A percentile compares a stretch with the other conserved stretches of the same genome.
Evolutionary conservation across 2,797 vertebrate species (phyloP).

Genomic region (Clarias platycephalus): DNA sequence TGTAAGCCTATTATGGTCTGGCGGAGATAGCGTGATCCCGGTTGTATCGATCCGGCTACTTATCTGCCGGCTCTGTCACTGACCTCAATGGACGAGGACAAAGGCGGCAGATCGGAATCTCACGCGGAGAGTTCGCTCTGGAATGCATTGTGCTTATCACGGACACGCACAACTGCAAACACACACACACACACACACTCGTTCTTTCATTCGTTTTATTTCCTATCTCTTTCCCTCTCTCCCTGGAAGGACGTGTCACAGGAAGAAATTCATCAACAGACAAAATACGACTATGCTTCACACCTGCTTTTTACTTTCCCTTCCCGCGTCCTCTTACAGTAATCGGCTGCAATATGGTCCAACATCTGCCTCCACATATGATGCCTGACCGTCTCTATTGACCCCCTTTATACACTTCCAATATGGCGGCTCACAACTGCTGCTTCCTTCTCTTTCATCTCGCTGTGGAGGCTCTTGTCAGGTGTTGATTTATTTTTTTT

Average conservation of each 20-base stretch:
- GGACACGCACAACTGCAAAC: slow-evolving; percentile 16
- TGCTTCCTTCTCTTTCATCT: slow-evolving; percentile 47
- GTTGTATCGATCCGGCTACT: slow-evolving; percentile 40
- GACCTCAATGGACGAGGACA: slow-evolving; percentile 36
- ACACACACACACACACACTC: slow-evolving; percentile 33
- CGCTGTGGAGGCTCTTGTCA: background rate
- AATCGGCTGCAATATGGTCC: slow-evolving; percentile 90
- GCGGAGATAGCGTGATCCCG: slow-evolving; percentile 28
- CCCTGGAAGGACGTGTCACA: slow-evolving; percentile 29
- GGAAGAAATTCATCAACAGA: slow-evolving; percentile 35
- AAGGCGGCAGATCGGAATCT: slow-evolving; percentile 38
- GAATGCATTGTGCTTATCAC: slow-evolving; percentile 33
- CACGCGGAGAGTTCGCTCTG: slow-evolving; percentile 19
- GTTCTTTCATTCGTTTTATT: background rate
- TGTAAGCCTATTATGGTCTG: slow-evolving; percentile 42
- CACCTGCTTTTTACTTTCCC: slow-evolving; percentile 60
- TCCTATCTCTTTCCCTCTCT: background rate
- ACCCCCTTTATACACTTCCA: slow-evolving; percentile 83
- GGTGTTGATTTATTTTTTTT: background rate
- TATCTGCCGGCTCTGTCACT: slow-evolving; percentile 48
- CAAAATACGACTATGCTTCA: slow-evolving; percentile 55
- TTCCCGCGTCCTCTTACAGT: slow-evolving; percentile 60
- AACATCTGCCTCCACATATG: slow-evolving; percentile 94
- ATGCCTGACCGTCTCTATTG: slow-evolving; percentile 80
- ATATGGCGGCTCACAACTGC: slow-evolving; percentile 61